These are phyloP conservation scores for Montipora capricornis DNA, from an alignment of 64 coral and sea anemone species.

Conservation along the genomic window DNA sequence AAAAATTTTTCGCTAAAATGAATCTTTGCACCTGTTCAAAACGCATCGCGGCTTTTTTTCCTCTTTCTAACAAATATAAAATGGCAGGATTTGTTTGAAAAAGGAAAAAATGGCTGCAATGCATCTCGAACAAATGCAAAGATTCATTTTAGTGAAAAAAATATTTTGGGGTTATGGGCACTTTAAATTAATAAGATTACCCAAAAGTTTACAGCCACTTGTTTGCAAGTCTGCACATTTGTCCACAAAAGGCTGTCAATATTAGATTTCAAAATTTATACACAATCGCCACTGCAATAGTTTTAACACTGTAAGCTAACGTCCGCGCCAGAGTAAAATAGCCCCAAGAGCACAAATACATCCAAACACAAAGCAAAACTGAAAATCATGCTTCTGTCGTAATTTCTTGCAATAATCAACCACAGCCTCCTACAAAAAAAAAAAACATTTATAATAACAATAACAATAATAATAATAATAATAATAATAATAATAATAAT, in stretches of 20 bases:
- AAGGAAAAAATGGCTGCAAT: no score
- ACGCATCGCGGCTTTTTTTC: no score
- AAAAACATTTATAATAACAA: neutral
- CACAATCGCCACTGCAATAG: neutral
- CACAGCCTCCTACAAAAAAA: slow-evolving; percentile 74
- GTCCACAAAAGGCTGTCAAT: neutral
- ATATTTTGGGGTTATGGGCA: no score
- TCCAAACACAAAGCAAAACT: slow-evolving; percentile 80
- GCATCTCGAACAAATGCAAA: no score
- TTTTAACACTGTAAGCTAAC: neutral
- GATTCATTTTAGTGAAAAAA: no score
- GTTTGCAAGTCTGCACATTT: slow-evolving; percentile 4
- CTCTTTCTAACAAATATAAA: no score
- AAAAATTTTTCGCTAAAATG: no score
- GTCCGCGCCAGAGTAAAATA: slow-evolving; percentile 71
- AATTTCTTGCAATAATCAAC: slow-evolving; percentile 65
- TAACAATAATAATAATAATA: no score
- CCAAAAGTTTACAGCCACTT: neutral
- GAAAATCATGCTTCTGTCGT: slow-evolving; percentile 61
- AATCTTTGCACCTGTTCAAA: no score
- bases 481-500: no score
- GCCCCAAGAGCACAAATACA: slow-evolving; percentile 63
- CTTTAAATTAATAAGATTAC: neutral
- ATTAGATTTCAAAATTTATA: neutral
- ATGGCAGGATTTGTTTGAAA: no score